Evolutionary conservation across 1,140 invertebrate species (phyloP), one percentile per base, ranked within the genome.

Genomic region (Limonius californicus): DNA sequence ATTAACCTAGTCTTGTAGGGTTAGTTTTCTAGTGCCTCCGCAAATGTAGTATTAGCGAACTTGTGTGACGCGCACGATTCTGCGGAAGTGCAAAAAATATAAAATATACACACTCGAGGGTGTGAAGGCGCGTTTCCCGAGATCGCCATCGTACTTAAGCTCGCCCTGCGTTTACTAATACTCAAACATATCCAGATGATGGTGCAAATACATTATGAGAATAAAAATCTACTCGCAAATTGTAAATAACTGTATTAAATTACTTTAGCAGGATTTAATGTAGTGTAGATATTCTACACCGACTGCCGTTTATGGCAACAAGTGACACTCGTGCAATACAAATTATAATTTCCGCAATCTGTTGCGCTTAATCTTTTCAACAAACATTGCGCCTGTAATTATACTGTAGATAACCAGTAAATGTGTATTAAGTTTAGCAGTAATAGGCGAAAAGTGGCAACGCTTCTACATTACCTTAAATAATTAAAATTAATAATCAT

Each of bases 1-100:
- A n/a, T 65, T 53, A 69, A 69, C 67, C 63, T 66, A 69, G 65
- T 69, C 53, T 68, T 61, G 62, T 50, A 50, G 45, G 56, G 45
- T 71, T 68, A 67, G 71, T 69, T 69, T 67, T 70, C 70, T 74
- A 74, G 72, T 74, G 72, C 72, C 72, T 74, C 72, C 63, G 71
- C 70, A 70, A 66, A 64, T 59, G 65, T 70, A 70, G 69, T 69
- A 70, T 73, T 71, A 72, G 71, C 70, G 68, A 55, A 50, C 45
- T 50, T 50, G 45, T 14, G 45, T 18, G 42, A 45, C 42, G 50
- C 57, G 59, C 59, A 30, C 11, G 11, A 12, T 39, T n/a, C 35
- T 19, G 42, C 42, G 42, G 42, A 45, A 50, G 45, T 19, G 45
- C 45, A 50, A 19, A 18, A 50, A 39, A 39, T 12, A 39, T 14